Evolutionary conservation across 2,797 vertebrate species (phyloP), one percentile per base, ranked within the genome.

Genomic region (Betta splendens): DNA sequence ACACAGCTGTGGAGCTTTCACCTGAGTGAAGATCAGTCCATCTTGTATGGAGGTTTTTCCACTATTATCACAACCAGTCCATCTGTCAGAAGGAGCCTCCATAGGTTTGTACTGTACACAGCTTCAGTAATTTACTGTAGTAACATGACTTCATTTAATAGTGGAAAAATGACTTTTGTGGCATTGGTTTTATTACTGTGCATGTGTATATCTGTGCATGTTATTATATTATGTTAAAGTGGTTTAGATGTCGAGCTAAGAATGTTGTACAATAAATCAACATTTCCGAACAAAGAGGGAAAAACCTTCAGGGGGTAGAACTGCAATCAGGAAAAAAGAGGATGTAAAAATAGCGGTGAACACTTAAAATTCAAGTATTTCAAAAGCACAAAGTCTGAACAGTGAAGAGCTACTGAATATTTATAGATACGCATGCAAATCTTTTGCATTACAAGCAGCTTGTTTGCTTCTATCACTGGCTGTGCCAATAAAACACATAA

Each of bases 141-240:
- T 36, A 26, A 23, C 33, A 9, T 26, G 43, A 42, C 16, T 42
- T 22, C 1, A 42, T 47, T 9, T 50, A 55, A 78, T 81, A 65
- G 78, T 81, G 83, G 79, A 86, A 86, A 87, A 77, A 66, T 44
- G 0, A 25, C 10, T 5, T 56, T 21, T 68, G 22, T 50, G 21
- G 37, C 12, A 1, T 46, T 61, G 38, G 18, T 40, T 43, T 52
- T 2, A 10, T 17, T 8, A 7, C 45, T 42, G 43, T 0, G 33
- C 16, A 31, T 48, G 15, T 46, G 11, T 73, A 44, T 58, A 44
- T 33, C 69, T 25, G 7, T 25, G 49, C 50, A 54, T 65, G 50
- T 58, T 7, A 15, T 43, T 26, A 9, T 11, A 39, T 38, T 17
- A 21, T 18, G n/a, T 36, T 13, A 10, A 57, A 44, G 18, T 4